Base-by-base conservation (phyloP, 2,113 vertebrate genomes). In the Hepsetus odoe region DNA sequence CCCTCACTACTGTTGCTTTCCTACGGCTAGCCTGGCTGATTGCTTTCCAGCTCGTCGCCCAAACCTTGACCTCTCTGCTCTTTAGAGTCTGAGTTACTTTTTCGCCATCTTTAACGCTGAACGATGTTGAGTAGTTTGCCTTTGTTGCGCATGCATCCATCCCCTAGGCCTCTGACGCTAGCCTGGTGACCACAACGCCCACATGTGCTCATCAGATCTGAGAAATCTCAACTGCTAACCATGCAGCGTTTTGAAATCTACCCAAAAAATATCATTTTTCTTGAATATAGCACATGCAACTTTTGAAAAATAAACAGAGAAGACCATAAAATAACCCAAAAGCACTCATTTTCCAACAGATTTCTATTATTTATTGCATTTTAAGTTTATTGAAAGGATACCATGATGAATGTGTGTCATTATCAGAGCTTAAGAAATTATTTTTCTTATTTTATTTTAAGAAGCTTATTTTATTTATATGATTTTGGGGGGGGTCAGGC, bases 31-130 rank as follows among this genome's bases (percentile, higher is more conserved):
- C 42, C 51, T 62, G 55, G 69, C 32, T n/a, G 33, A 68, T 71
- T 26, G 46, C 22, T 73, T 69, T 80, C 30, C 69, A 58, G 53
- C 40, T 82, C 49, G 44, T 33, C 73, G 77, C 51, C 59, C 46
- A n/a, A 35, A 44, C 69, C 70, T 65, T 16, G 51, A 82, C 58
- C 61, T 40, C n/a, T 28, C 8, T 16, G 44, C 74, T 28, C 28
- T 59, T 62, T 66, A n/a, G 38, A 72, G 56, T 42, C 28, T 32
- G 44, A 70, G 55, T 35, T 69, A 56, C 55, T 82, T 46, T 32
- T 67, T 58, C 8, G 11, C 26, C 35, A 4, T 55, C 51, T 55
- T 55, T 58, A 13, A 79, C 61, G 44, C 56, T 64, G 24, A 79
- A 66, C 40, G 24, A 53, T 64, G 55, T 40, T n/a, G 61, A 64